A percentile compares a stretch with the other conserved stretches of the same genome.
Conservation (phyloP, 2,888 invertebrate species). For the Andricus quercusramuli region DNA sequence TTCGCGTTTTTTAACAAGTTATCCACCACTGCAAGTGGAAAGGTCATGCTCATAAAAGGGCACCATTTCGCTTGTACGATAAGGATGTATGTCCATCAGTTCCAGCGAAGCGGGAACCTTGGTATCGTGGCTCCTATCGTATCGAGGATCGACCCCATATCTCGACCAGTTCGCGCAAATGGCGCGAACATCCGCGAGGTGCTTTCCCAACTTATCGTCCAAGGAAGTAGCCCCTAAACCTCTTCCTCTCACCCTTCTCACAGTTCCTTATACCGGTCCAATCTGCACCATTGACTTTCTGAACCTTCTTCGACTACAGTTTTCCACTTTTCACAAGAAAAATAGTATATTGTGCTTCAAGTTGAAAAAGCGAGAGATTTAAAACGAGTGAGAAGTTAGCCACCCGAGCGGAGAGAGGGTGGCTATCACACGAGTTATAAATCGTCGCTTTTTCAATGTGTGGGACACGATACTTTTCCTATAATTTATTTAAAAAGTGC, state of each 20-base stretch:
- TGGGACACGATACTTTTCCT: no score
- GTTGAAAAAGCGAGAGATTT: no score
- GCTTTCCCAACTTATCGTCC: slow-evolving; percentile 75
- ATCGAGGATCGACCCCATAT: slow-evolving; percentile 69
- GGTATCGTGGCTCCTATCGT: slow-evolving; percentile 66
- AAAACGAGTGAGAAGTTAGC: no score
- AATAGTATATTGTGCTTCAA: no score
- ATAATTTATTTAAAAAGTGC: no score
- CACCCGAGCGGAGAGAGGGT: no score
- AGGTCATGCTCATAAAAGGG: neutral
- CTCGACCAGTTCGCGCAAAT: slow-evolving; percentile 72
- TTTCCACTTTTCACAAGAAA: neutral
- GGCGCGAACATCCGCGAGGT: slow-evolving; percentile 76
- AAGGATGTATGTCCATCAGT: slow-evolving; percentile 57
- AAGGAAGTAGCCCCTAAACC: slow-evolving; percentile 69
- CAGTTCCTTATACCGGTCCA: neutral
- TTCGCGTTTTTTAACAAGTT: neutral
- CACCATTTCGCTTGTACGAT: slow-evolving; percentile 47
- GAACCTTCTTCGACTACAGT: neutral
- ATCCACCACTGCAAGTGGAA: slow-evolving; percentile 9
- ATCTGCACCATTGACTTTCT: slow-evolving; percentile 10
- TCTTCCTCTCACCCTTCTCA: neutral
- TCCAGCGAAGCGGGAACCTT: slow-evolving; percentile 47
- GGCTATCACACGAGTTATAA: no score
- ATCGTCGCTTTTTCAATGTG: no score